Base-by-base conservation (phyloP, 30 jellyfish, hydroid and myxozoan species). In the Clytia hemisphaerica region DNA sequence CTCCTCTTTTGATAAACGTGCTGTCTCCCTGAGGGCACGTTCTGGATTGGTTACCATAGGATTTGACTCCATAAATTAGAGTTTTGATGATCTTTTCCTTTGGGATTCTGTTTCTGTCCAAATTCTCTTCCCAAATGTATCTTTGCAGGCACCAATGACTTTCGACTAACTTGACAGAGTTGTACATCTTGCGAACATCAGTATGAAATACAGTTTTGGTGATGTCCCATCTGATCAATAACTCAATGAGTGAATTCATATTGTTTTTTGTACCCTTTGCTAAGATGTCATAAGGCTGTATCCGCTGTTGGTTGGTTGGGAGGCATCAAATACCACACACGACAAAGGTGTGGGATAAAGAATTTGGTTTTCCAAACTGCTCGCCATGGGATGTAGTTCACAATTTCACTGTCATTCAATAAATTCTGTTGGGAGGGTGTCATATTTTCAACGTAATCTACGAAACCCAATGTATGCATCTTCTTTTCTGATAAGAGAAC, bases 1-100 rank as follows among this genome's bases (percentile, higher is more conserved):
- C 6, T 49, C 63, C 4, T 49, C 63, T 4, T 49, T 6, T 28
- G 5, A 49, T 4, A 49, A 33, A n/a, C 25, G 6, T 28, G 63
- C 6, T 6, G 25, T 16, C 25, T 6, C 6, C 4, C 63, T 28
- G 25, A 49, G 63, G 4, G 32, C 63, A 4, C 18, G 18, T 49
- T 4, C 63, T 16, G 18, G n/a, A 28, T 49, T 49, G 63, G 25
- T 49, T 49, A 4, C 63, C 63, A 49, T n/a, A n/a, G n/a, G n/a
- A n/a, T n/a, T n/a, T n/a, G n/a, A n/a, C n/a, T n/a, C 63, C 25
- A 16, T 19, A 58, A 19, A 58, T 31, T 4, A 58, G 58, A 9
- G 72, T 58, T 19, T 58, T 58, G 72, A 31, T 58, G 10, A 58
- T 32, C 29, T 58, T 58, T 24, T 58, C 60, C 24, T 46, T 30